Evolutionary conservation across 35 echinoderm and acorn worm genomes (phyloP).

Genomic region (Diadema setosum): DNA sequence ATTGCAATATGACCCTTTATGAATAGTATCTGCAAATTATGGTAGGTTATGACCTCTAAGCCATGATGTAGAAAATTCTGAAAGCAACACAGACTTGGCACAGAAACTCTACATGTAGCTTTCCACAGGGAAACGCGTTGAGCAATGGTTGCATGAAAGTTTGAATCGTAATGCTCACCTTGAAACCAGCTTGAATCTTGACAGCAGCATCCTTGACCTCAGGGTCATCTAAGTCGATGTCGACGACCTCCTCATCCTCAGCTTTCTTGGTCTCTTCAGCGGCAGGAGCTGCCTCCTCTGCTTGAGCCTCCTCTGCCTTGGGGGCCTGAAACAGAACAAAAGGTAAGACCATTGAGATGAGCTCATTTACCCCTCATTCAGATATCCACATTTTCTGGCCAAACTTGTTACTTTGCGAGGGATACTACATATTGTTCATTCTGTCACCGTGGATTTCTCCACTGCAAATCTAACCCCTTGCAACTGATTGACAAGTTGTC

Average conservation of each 20-base stretch:
- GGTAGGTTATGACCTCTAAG: no score
- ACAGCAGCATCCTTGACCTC: constrained; percentile 78
- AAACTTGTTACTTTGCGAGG: background rate
- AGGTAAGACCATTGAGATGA: background rate
- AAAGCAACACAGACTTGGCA: no score
- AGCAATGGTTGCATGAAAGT: no score
- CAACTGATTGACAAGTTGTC: no score
- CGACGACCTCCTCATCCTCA: constrained; percentile 80
- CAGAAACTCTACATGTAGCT: no score
- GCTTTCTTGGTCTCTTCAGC: constrained; percentile 13
- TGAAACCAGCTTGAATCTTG: constrained; percentile 89
- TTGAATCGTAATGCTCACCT: no score
- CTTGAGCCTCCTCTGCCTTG: background rate
- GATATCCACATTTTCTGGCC: background rate
- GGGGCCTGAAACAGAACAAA: background rate
- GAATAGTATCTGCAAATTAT: no score
- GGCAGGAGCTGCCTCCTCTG: background rate
- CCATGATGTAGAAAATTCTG: no score
- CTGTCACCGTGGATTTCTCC: background rate
- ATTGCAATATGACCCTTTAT: no score
- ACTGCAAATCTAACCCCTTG: background rate
- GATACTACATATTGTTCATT: background rate
- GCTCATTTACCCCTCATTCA: background rate
- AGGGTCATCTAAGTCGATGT: constrained; percentile 87
- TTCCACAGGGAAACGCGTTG: no score